Conservation (phyloP, 2,113 vertebrate genomes). For the Carassius auratus region DNA sequence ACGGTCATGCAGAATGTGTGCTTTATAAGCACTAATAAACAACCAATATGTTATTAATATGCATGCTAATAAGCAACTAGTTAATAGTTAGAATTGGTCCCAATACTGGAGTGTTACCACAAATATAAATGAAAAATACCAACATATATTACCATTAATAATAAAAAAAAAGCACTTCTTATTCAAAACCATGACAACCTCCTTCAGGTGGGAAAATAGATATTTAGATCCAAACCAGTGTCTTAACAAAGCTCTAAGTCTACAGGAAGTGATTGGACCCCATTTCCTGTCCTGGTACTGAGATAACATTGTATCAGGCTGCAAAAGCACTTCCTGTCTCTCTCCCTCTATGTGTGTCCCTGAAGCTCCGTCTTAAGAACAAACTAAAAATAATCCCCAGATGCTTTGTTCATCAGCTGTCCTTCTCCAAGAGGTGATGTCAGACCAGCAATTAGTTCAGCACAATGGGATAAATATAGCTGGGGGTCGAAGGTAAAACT, state of each 20-base stretch:
- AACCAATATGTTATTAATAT: too few species aligned
- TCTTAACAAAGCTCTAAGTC: slow-evolving; percentile 1
- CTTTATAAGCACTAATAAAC: too few species aligned
- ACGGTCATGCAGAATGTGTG: too few species aligned
- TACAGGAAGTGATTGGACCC: slow-evolving; percentile 46
- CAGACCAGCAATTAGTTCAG: slow-evolving; percentile 37
- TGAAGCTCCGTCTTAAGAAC: slow-evolving; percentile 24
- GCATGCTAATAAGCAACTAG: too few species aligned
- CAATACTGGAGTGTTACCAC: too few species aligned
- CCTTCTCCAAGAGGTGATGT: slow-evolving; percentile 38
- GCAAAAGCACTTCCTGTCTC: slow-evolving; percentile 42
- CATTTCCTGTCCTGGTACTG: slow-evolving; percentile 33
- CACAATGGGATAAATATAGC: slow-evolving; percentile 45
- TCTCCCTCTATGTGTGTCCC: slow-evolving; percentile 22
- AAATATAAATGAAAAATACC: too few species aligned
- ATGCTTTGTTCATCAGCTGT: slow-evolving; percentile 43
- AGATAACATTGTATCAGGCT: slow-evolving; percentile 48
- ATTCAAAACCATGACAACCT: not conserved
- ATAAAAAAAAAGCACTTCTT: not conserved
- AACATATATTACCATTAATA: not conserved
- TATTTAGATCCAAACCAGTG: not conserved
- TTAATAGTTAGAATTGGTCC: too few species aligned
- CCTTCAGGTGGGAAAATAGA: not conserved
- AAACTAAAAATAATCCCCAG: slow-evolving; percentile 31
- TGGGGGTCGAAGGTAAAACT: slow-evolving; percentile 21